A percentile compares a stretch with the other conserved stretches of the same genome.
phyloP scores from a whole-genome alignment of 2,113 vertebrate species.

The Osmerus eperlanus region DNA sequence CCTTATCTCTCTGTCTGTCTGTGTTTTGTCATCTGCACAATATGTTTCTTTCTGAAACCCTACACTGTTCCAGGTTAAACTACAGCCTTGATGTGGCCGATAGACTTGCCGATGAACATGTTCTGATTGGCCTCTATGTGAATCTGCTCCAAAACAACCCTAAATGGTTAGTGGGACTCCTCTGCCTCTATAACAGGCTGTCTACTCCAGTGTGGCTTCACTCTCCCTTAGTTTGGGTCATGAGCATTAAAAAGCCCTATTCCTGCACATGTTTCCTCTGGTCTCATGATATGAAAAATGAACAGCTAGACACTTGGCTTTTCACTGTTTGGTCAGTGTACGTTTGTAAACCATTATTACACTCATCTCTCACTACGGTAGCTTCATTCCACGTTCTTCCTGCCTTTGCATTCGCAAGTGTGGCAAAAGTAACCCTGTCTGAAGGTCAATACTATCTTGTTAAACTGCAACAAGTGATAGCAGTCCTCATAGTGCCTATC shows the following conservation, averaged over 20 bases:
- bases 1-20: conserved; percentile 6
- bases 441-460: no score
- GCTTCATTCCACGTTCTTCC: no score
- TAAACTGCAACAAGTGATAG: no score
- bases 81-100: conserved; percentile 97
- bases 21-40: conserved; percentile 53
- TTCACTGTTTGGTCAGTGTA: no score
- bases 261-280: neutral
- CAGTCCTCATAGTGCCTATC: no score
- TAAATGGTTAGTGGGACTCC: conserved; percentile 90
- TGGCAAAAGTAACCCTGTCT: no score
- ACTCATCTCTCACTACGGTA: no score
- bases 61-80: conserved; percentile 85
- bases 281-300: no score
- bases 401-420: no score
- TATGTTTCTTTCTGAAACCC: conserved; percentile 49
- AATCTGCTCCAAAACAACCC: conserved; percentile 92
- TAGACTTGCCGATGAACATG: conserved; percentile 98
- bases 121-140: conserved; percentile 96
- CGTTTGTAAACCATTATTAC: no score
- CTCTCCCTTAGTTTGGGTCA: neutral
- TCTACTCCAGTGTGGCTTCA: neutral
- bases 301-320: no score
- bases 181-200: conserved; percentile 31
- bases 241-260: neutral